Evolutionary conservation across 2,888 invertebrate genomes (phyloP).

Genomic region (Drosophila glabriapex): DNA sequence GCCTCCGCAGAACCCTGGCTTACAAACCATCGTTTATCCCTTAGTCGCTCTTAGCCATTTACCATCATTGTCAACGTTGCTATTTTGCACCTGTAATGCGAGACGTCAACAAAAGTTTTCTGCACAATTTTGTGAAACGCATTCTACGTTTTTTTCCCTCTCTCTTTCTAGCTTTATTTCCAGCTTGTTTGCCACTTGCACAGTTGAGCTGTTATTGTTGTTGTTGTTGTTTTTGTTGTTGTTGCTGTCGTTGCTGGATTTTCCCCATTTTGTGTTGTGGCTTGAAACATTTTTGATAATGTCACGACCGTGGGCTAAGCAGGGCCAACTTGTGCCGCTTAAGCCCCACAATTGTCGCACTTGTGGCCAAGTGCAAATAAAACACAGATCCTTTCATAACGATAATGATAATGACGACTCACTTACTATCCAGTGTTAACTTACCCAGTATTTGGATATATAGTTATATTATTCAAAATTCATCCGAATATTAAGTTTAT

Average conservation of each 20-base stretch:
- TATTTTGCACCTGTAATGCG: constrained; percentile 64
- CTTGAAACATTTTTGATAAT: constrained; percentile 60
- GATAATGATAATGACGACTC: constrained; percentile 9
- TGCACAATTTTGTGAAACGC: constrained; percentile 62
- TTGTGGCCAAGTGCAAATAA: constrained; percentile 40
- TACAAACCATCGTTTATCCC: neutral
- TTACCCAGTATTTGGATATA: neutral
- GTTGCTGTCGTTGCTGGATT: constrained; percentile 4
- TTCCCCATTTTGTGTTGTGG: constrained; percentile 28
- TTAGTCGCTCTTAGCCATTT: constrained; percentile 6
- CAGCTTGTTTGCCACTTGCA: constrained; percentile 6
- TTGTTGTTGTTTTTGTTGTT: constrained; percentile 6
- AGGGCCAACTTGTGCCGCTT: constrained; percentile 54
- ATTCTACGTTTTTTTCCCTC: constrained; percentile 26
- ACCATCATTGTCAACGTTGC: constrained; percentile 32
- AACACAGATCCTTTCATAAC: constrained; percentile 26
- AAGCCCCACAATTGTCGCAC: constrained; percentile 59
- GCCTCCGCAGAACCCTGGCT: neutral
- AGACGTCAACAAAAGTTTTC: constrained; percentile 66
- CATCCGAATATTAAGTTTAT: neutral
- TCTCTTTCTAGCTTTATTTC: neutral
- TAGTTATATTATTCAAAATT: neutral
- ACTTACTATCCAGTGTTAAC: neutral
- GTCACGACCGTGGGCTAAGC: constrained; percentile 58
- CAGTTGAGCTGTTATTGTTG: constrained; percentile 21